Evolutionary conservation across 2,797 vertebrate genomes (phyloP).

Genomic region (Coilia nasus): DNA sequence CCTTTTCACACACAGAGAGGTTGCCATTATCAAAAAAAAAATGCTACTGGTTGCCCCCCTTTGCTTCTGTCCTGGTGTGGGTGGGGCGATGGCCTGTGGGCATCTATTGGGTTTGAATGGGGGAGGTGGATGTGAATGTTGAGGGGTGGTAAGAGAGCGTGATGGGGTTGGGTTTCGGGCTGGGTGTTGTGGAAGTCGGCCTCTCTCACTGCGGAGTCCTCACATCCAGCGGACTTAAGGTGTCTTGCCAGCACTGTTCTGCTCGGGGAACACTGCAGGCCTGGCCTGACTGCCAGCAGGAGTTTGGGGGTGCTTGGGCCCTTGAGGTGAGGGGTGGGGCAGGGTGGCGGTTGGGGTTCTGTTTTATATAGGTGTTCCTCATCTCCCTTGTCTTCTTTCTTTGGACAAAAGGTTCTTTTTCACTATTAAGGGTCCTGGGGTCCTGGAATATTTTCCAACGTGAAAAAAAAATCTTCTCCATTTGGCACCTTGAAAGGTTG

Average conservation of each 20-base stretch:
- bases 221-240: constrained; percentile 9
- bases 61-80: not conserved
- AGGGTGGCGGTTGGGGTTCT: not conserved
- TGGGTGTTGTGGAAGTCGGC: not conserved
- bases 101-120: not conserved
- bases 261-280: not conserved
- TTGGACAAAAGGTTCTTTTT: not conserved
- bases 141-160: not conserved
- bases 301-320: not conserved
- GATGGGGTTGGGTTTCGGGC: not conserved
- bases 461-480: constrained; percentile 65
- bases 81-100: not conserved
- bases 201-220: not conserved
- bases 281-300: not conserved
- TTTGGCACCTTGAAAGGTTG: constrained; percentile 85
- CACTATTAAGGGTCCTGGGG: constrained; percentile 40
- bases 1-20: not conserved
- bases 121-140: not conserved
- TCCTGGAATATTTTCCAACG: constrained; percentile 43
- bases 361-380: constrained; percentile 45
- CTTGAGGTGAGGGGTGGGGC: no score
- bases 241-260: not conserved
- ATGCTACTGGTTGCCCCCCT: constrained; percentile 17
- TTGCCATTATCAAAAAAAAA: not conserved
- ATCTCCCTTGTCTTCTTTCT: constrained; percentile 33